Evolutionary conservation across 1,140 invertebrate species (phyloP), one percentile per base, ranked within the genome.

Genomic region (Latrodectus geometricus): DNA sequence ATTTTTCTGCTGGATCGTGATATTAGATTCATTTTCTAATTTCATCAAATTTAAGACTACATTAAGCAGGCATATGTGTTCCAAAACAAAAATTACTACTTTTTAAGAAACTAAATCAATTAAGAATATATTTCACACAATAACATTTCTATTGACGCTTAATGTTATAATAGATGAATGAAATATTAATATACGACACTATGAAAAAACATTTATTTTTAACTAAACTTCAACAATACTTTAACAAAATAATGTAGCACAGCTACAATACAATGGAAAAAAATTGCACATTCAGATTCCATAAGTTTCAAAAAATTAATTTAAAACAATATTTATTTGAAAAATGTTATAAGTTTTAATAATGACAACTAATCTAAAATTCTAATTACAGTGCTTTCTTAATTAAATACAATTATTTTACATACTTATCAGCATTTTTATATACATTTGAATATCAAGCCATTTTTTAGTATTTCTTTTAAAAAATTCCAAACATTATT

Each of bases 181-280:
- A 35, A 35, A 35, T 35, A 35, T 35, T 35, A 35, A 35, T 3
- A 35, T 3, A 35, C 2, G 35, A 35, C 35, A 35, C 35, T 35
- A 35, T 35, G 5, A n/a, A 35, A 35, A 35, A 35, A 61, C 5
- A 54, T 76, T 76, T 76, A 76, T 76, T 76, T 15, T 23, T 76
- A 56, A 23, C 74, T 61, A 76, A 74, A 17, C 23, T n/a, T 54
- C 74, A 76, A 61, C 20, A 23, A 23, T 76, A 61, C 17, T 61
- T 61, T 17, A 61, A 61, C 20, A 56, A 76, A 49, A 76, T 21
- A 73, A 76, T 50, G 74, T 76, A 76, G 74, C 52, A 76, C 52
- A 76, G 74, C 74, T 76, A 76, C 74, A 54, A 76, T 21, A 49
- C 54, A 56, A 76, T 61, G 54, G 9, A 76, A 12, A 21, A 21